These are phyloP conservation scores for Poecilus cupreus DNA, from an alignment of 2,888 invertebrate species.

Conservation along the genomic window DNA sequence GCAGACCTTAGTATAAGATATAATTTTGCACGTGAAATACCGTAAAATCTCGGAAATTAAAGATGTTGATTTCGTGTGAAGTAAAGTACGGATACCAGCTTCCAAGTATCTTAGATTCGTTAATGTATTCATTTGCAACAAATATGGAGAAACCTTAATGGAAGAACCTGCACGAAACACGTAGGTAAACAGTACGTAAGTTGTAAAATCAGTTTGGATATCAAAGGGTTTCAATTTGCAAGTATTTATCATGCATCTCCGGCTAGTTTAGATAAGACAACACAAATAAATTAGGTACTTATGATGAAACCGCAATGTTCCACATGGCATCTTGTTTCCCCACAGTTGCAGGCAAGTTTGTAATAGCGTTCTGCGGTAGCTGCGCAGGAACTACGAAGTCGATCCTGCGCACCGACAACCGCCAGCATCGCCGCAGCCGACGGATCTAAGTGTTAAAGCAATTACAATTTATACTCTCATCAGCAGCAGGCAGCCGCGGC, in stretches of 20 bases:
- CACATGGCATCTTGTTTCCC: conserved; percentile 23
- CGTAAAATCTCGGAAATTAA: too few species aligned
- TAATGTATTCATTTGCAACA: too few species aligned
- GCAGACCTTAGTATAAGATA: too few species aligned
- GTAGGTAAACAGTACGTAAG: neutral
- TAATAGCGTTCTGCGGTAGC: conserved; percentile 37
- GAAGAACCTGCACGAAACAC: too few species aligned
- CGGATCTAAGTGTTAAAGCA: conserved; percentile 44
- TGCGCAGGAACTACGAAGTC: conserved; percentile 3
- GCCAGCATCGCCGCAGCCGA: neutral
- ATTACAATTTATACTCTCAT: conserved; percentile 55
- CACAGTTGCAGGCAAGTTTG: conserved; percentile 44
- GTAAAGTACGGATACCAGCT: too few species aligned
- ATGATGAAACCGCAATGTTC: conserved; percentile 31
- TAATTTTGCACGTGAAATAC: too few species aligned
- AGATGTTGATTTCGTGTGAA: too few species aligned
- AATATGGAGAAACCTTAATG: too few species aligned
- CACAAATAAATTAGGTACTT: conserved; percentile 38
- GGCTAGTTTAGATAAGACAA: conserved; percentile 25
- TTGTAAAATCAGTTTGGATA: conserved; percentile 17
- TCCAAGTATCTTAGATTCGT: too few species aligned
- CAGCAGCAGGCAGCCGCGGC: neutral
- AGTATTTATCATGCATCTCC: conserved; percentile 28
- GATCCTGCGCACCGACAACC: neutral
- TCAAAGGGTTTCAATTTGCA: neutral